These are phyloP conservation scores for Pyxicephalus adspersus DNA, from an alignment of 2,113 vertebrate genomes.

Conservation along the genomic window DNA sequence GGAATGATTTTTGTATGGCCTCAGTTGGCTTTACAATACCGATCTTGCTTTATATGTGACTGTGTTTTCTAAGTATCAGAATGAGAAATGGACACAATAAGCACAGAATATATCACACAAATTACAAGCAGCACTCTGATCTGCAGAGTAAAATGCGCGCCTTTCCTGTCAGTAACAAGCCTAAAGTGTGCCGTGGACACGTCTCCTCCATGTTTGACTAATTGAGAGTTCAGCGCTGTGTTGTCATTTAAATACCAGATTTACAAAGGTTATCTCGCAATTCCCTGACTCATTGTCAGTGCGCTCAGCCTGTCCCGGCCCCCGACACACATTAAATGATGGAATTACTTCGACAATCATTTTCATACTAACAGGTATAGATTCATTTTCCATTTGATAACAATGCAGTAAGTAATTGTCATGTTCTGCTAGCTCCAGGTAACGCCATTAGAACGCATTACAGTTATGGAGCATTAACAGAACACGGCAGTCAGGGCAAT, in stretches of 20 bases:
- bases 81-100: no score
- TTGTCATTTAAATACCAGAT: slow-evolving; percentile 27
- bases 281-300: not conserved
- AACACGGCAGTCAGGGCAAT: not conserved
- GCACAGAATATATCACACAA: no score
- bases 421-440: slow-evolving; percentile 11
- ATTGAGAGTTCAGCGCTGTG: slow-evolving; percentile 21
- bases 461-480: slow-evolving; percentile 11
- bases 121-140: not conserved
- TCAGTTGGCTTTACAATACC: no score
- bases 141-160: not conserved
- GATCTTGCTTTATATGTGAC: no score
- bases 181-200: not conserved
- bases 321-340: slow-evolving; percentile 32
- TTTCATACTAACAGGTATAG: not conserved
- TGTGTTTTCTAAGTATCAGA: no score
- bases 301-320: not conserved
- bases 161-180: not conserved
- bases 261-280: slow-evolving; percentile 4
- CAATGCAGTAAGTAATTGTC: slow-evolving; percentile 6
- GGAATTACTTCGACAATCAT: slow-evolving; percentile 21
- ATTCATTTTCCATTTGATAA: slow-evolving; percentile 33
- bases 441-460: not conserved
- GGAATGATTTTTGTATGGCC: no score
- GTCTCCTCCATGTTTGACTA: not conserved